Evolutionary conservation across 2,797 vertebrate species (phyloP).

Genomic region (Tokudaia tokunoshimensis): DNA sequence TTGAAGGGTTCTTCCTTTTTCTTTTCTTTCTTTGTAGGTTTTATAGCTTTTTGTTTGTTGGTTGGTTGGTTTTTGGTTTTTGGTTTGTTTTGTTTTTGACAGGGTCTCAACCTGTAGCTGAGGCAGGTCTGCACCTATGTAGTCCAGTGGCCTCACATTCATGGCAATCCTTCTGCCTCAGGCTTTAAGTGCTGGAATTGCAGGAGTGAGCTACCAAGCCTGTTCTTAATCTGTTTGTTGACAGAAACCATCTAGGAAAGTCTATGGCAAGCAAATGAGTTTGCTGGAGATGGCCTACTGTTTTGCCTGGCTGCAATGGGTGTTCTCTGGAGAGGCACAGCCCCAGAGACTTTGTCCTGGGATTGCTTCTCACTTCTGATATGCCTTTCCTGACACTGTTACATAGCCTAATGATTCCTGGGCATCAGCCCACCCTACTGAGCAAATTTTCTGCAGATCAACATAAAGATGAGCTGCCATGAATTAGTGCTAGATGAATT

Average conservation of each 20-base stretch:
- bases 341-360: background rate
- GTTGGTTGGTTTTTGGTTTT: background rate
- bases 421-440: background rate
- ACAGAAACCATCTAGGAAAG: background rate
- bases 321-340: background rate
- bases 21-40: background rate
- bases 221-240: background rate
- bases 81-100: background rate
- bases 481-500: background rate
- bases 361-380: background rate
- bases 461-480: background rate
- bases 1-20: constrained; percentile 85
- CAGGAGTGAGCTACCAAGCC: background rate
- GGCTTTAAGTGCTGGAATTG: background rate
- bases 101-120: background rate
- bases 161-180: background rate
- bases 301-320: background rate
- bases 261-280: background rate
- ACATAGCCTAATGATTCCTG: background rate
- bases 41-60: too few relatives aligned
- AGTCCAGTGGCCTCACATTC: background rate
- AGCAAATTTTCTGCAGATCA: background rate
- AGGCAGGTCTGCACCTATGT: background rate
- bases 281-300: background rate
- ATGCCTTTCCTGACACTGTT: background rate